Base-by-base conservation (phyloP, 2,113 vertebrate genomes). In the Megaceryle maxima region DNA sequence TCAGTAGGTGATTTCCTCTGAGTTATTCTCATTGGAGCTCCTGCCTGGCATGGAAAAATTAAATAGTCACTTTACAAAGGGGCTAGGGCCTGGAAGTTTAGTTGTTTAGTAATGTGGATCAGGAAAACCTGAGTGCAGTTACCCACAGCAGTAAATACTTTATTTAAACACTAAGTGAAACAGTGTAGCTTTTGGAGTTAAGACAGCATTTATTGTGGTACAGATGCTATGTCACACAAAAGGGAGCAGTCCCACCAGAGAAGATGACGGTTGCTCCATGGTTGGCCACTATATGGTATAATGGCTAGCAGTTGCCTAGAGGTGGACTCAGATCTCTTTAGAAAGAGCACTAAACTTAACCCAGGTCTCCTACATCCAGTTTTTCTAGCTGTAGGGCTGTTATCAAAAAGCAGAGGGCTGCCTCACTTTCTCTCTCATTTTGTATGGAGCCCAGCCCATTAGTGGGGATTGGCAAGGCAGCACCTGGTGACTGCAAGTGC, bases 361-460 rank as follows among this genome's bases (percentile, higher is more conserved):
- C 6, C 8, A 74, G 8, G 15, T 81, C 13, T 62, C 26, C 37
- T 46, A 31, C 6, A 24, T 46, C 26, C 11, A 33, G 14, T 33
- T 46, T 67, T 83, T 74, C 74, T 46, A 63, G 28, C 28, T 56
- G 29, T 12, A 75, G 53, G 56, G 17, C 9, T 66, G 10, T 66
- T 69, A 53, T 53, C 57, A 4, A 5, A 59, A 76, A 70, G 22
- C 0, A 0, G 2, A 37, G 16, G 15, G 5, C 37, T 46, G 37
- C 10, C n/a, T 73, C 26, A 9, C 9, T 6, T 72, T 16, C 22
- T 1, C 9, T 79, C 22, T 66, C 24, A 35, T 56, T 92, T 56
- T 66, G 19, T 18, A 28, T 0, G 0, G 25, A 69, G 26, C 8
- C 7, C 35, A 84, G 56, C 7, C 0, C 0, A 41, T 15, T 14